Conservation (phyloP, 2,888 invertebrate genomes). For the Drosophila planitibia region DNA sequence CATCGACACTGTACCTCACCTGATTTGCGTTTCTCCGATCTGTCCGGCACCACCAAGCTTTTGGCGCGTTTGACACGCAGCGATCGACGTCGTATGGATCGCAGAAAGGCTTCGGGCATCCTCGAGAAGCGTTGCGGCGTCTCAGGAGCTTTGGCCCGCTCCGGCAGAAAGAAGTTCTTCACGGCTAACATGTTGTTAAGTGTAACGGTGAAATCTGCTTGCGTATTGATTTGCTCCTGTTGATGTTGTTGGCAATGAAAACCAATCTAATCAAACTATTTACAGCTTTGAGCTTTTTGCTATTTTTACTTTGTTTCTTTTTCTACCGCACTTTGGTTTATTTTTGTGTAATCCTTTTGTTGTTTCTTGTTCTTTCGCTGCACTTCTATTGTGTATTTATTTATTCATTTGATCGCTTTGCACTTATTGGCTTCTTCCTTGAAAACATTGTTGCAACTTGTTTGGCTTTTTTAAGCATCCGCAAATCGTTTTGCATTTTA, state of each 20-base stretch:
- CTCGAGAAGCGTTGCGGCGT: slow-evolving; percentile 87
- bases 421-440: slow-evolving; percentile 68
- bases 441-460: slow-evolving; percentile 57
- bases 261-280: slow-evolving; percentile 28
- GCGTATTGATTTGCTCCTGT: slow-evolving; percentile 9
- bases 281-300: slow-evolving; percentile 36
- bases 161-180: slow-evolving; percentile 91
- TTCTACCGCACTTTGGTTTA: slow-evolving; percentile 19
- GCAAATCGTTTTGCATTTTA: slow-evolving; percentile 50
- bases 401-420: slow-evolving; percentile 43
- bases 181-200: slow-evolving; percentile 88
- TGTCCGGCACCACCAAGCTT: slow-evolving; percentile 88
- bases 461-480: slow-evolving; percentile 46
- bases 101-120: slow-evolving; percentile 91
- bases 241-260: slow-evolving; percentile 67
- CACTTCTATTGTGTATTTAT: slow-evolving; percentile 31
- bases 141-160: slow-evolving; percentile 86
- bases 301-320: slow-evolving; percentile 51
- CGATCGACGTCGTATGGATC: slow-evolving; percentile 90
- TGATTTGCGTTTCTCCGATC: slow-evolving; percentile 92
- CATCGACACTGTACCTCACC: slow-evolving; percentile 86
- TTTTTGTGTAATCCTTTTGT: slow-evolving; percentile 61
- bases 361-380: slow-evolving; percentile 12
- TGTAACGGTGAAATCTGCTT: slow-evolving; percentile 25
- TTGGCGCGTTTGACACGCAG: slow-evolving; percentile 91